phyloP scores from a whole-genome alignment of 2,797 vertebrate genomes.

The Gadopsis marmoratus region DNA sequence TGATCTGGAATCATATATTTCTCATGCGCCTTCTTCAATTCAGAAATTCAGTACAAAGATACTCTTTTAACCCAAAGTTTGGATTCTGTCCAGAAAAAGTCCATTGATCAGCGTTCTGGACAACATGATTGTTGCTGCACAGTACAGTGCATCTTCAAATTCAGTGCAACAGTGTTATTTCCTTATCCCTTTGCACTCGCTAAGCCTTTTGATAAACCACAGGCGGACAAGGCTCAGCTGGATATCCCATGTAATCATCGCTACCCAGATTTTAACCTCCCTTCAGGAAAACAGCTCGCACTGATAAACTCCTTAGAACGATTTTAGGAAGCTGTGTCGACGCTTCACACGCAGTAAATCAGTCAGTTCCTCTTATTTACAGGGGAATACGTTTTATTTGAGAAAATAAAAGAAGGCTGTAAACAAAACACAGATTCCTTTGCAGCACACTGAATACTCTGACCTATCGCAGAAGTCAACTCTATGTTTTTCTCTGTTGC shows the following conservation, averaged over 20 bases:
- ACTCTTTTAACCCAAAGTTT: constrained; percentile 19
- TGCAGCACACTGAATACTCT: not conserved
- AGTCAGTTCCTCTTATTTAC: constrained; percentile 20
- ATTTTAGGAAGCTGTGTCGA: constrained; percentile 38
- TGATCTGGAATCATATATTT: not conserved
- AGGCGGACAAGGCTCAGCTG: constrained; percentile 54
- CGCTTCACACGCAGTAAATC: constrained; percentile 45
- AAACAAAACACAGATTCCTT: constrained; percentile 25
- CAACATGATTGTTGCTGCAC: constrained; percentile 1
- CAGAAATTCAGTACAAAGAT: not conserved
- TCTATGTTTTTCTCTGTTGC: constrained; percentile 49
- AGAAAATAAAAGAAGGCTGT: not conserved
- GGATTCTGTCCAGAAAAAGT: not conserved
- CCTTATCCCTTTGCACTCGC: constrained; percentile 39
- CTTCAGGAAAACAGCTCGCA: constrained; percentile 53
- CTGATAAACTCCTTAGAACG: constrained; percentile 50
- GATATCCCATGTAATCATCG: constrained; percentile 64
- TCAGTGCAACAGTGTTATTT: constrained; percentile 33
- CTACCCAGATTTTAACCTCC: constrained; percentile 59
- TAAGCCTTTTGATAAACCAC: constrained; percentile 61
- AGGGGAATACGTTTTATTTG: constrained; percentile 12
- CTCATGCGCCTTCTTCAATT: not conserved
- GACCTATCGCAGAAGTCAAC: constrained; percentile 29
- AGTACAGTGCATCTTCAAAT: constrained; percentile 25
- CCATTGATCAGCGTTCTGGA: constrained; percentile 4